Evolutionary conservation across 2,797 vertebrate species (phyloP), one percentile per base, ranked within the genome.

Genomic region (Malurus splendens): DNA sequence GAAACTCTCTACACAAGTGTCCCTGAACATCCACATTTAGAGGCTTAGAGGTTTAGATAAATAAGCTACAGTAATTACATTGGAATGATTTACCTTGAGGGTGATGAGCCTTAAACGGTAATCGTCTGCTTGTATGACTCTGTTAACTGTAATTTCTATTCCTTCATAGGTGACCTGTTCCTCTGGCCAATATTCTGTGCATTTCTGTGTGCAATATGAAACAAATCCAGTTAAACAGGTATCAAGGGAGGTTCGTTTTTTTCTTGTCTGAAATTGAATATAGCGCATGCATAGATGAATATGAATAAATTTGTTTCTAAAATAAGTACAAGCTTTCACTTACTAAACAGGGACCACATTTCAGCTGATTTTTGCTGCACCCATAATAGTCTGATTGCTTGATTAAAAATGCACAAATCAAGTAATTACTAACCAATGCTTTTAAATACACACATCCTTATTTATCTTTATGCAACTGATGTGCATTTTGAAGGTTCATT

Each of bases 111-210:
- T 98, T 87, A 99, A 97, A 93, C 98, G 98, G 97, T 99, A 99
- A 96, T 99, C 99, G 62, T 99, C 99, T 65, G 98, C 98, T 94
- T 99, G 98, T 79, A 99, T 98, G 94, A 99, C 98, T 82, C 96
- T 96, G 89, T 97, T 96, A 57, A 99, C 97, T 2, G 97, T 98
- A 96, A 99, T 98, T 97, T 99, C 97, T 45, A 99, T 98, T 81
- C 98, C 98, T 90, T 99, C 98, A 4, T 98, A 98, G 85, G 97
- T 97, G 93, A 98, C 98, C 90, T 97, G 98, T 71, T 99, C 98
- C 96, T 99, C 99, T 4, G 99, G 99, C 99, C 99, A 99, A 76
- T 99, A 99, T 94, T 99, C 99, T 33, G 99, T 98, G 95, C 99
- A 99, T 98, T 99, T 99, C 99, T 99, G 93, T 82, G 77, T 68